Evolutionary conservation across 2,888 invertebrate species (phyloP), one percentile per base, ranked within the genome.

Genomic region (Epsilonema sp.): DNA sequence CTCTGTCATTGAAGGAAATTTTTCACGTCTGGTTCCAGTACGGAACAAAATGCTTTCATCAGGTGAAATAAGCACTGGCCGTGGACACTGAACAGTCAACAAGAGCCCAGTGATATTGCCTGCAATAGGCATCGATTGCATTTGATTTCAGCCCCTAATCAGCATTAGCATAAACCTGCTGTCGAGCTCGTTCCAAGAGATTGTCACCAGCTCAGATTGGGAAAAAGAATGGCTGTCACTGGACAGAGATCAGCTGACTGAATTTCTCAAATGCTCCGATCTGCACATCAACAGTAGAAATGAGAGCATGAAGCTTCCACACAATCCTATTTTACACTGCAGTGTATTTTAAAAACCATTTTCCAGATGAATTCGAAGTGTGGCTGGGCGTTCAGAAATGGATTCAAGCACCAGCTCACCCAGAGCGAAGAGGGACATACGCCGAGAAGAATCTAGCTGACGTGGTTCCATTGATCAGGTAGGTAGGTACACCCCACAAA

Each of bases 1-100:
- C 60, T 48, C 56, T 67, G 3, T 61, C 63, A 24, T 57, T 67
- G 45, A 67, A 66, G 52, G 67, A 67, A 44, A 57, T 68, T n/a
- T 67, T 68, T 52, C 63, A 67, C 53, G 62, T 66, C 2, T 70
- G 70, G 70, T 70, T 68, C 55, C 66, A 66, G 52, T 70, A 70
- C 52, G 64, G 65, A 22, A 67, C 67, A 13, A 62, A 59, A 44
- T 58, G 58, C 3, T 59, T 56, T 45, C 68, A 68, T 45, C 53
- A 55, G 37, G 55, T 54, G 5, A 26, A 11, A n/a, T n/a, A n/a
- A n/a, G n/a, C n/a, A n/a, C n/a, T n/a, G n/a, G n/a, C n/a, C 21
- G 16, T 23, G 16, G 8, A 31, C 16, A 8, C 45, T 43, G 8
- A 8, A n/a, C 11, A 8, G 8, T 44, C 43, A 45, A 19, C 21